phyloP scores from a whole-genome alignment of 2,113 vertebrate genomes.

The Nansenia antarctica region DNA sequence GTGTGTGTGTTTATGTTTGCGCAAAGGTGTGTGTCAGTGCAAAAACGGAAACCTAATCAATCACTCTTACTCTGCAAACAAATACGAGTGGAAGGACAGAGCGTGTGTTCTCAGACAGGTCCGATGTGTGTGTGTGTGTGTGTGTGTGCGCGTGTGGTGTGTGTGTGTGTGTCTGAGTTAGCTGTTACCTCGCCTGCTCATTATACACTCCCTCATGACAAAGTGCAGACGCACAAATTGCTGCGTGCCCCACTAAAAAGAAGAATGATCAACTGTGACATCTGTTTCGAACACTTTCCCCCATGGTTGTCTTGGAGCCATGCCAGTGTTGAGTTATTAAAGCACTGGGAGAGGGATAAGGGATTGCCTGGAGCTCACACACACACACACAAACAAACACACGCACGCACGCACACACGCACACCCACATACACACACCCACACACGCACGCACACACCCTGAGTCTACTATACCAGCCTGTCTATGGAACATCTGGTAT shows the following conservation, averaged over 20 bases:
- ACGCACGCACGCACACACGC: not conserved
- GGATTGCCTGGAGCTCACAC: slow-evolving; percentile 61
- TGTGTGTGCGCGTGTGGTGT: no score
- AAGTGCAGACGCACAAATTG: slow-evolving; percentile 63
- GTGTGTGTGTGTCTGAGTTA: no score
- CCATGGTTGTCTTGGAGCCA: slow-evolving; percentile 75
- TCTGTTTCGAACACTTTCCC: slow-evolving; percentile 81
- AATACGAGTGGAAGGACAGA: no score
- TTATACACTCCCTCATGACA: slow-evolving; percentile 58
- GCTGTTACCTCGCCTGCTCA: no score
- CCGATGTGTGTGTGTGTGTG: no score
- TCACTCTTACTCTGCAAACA: no score
- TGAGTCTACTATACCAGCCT: slow-evolving; percentile 7
- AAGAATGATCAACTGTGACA: slow-evolving; percentile 74
- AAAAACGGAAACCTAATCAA: no score
- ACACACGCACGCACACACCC: not conserved
- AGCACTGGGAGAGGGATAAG: slow-evolving; percentile 68
- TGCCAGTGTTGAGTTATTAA: slow-evolving; percentile 71
- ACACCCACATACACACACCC: not conserved
- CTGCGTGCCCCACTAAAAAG: slow-evolving; percentile 65
- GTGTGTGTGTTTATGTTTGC: no score
- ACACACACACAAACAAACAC: not conserved
- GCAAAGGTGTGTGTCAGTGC: no score
- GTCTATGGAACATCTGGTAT: not conserved
- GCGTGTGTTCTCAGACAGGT: no score